phyloP scores from a whole-genome alignment of 1,140 invertebrate genomes.

The Scaptomyza hsui region DNA sequence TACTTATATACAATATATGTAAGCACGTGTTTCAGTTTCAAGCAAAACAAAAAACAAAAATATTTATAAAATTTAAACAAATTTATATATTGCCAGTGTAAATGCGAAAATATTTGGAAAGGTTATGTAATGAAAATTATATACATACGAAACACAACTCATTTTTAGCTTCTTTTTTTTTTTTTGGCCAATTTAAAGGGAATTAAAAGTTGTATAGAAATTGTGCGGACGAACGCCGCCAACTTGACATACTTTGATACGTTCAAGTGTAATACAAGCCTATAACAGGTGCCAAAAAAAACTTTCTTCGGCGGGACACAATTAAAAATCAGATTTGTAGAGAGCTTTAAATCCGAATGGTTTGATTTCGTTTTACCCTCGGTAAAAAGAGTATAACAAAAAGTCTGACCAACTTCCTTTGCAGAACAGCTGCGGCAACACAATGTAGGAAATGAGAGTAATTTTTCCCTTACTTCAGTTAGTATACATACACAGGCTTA shows the following conservation, averaged over 20 bases:
- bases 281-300: not conserved
- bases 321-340: not conserved
- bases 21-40: conserved; percentile 42
- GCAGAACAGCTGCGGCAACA: conserved; percentile 25
- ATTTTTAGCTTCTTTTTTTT: too few species aligned
- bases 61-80: not conserved
- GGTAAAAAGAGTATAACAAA: too few species aligned
- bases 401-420: not conserved
- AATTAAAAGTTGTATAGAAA: not conserved
- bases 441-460: conserved; percentile 16
- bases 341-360: too few species aligned
- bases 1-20: not conserved
- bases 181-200: not conserved
- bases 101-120: conserved; percentile 4
- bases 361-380: too few species aligned
- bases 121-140: too few species aligned
- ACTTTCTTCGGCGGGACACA: not conserved
- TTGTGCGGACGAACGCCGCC: not conserved
- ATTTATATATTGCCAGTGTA: not conserved
- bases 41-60: conserved; percentile 14
- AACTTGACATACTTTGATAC: too few species aligned
- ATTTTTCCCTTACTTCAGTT: not conserved
- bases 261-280: too few species aligned
- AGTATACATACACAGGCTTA: conserved; percentile 1
- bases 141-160: too few species aligned